These are phyloP conservation scores for Condylostylus longicornis DNA, from an alignment of 1,140 invertebrate genomes.

Conservation along the genomic window DNA sequence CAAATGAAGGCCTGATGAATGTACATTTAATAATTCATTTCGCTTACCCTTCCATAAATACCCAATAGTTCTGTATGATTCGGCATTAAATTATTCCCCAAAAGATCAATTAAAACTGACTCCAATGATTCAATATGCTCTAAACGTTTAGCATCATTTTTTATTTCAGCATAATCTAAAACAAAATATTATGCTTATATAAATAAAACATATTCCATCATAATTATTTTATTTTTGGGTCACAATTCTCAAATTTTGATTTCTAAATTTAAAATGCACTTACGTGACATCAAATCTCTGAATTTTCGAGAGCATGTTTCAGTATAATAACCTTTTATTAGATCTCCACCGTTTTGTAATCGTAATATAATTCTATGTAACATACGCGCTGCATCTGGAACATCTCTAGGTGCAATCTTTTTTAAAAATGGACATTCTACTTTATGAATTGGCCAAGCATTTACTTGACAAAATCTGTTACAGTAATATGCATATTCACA, in stretches of 20 bases:
- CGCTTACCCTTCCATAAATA: constrained; percentile 61
- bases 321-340: constrained; percentile 48
- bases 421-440: constrained; percentile 59
- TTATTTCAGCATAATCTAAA: constrained; percentile 61
- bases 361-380: constrained; percentile 57
- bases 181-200: background rate
- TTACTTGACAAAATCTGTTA: constrained; percentile 52
- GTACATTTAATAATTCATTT: background rate
- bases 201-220: no score
- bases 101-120: constrained; percentile 48
- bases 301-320: constrained; percentile 54
- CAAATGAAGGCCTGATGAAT: background rate
- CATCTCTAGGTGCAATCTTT: constrained; percentile 42
- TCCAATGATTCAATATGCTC: constrained; percentile 58
- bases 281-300: constrained; percentile 74
- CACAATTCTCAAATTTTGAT: background rate
- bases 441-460: constrained; percentile 61
- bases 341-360: constrained; percentile 46
- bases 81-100: constrained; percentile 48
- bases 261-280: constrained; percentile 25
- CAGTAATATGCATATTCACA: constrained; percentile 72
- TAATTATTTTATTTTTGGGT: background rate
- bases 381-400: constrained; percentile 59
- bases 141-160: constrained; percentile 50
- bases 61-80: constrained; percentile 62